phyloP scores from a whole-genome alignment of 2,888 invertebrate genomes.

The Macrosoma leucophasiata region DNA sequence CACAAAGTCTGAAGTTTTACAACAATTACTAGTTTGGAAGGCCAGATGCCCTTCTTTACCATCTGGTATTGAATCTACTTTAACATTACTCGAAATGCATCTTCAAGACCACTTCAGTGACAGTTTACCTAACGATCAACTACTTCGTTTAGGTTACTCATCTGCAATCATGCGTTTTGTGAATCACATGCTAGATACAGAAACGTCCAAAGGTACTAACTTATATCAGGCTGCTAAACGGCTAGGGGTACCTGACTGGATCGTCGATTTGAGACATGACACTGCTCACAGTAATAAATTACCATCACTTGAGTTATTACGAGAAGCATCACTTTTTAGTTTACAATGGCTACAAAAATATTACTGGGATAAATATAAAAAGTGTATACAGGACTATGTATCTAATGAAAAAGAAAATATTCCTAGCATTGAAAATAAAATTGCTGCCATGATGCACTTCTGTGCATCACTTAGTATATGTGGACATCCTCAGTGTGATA shows the following conservation, averaged over 20 bases:
- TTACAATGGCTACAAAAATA: conserved; percentile 81
- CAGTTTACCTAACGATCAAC: conserved; percentile 46
- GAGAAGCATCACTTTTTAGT: conserved; percentile 77
- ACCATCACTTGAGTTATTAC: conserved; percentile 78
- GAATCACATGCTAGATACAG: conserved; percentile 77
- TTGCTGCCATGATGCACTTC: conserved; percentile 48
- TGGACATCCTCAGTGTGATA: conserved; percentile 47
- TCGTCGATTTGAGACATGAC: conserved; percentile 85
- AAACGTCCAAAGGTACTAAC: conserved; percentile 67
- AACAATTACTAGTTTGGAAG: conserved; percentile 75
- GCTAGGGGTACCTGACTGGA: conserved; percentile 85
- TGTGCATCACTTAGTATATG: conserved; percentile 57
- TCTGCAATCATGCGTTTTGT: conserved; percentile 80
- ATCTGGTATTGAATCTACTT: conserved; percentile 77
- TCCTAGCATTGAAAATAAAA: conserved; percentile 39
- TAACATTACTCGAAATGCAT: conserved; percentile 72
- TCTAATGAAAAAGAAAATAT: conserved; percentile 34
- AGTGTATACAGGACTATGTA: conserved; percentile 60
- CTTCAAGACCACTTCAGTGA: conserved; percentile 45
- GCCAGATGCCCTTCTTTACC: conserved; percentile 71
- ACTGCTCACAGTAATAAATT: conserved; percentile 82
- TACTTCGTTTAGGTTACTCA: conserved; percentile 76
- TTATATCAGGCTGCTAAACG: conserved; percentile 76
- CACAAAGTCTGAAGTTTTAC: conserved; percentile 50
- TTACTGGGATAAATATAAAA: conserved; percentile 79